Base-by-base conservation (phyloP, 1,140 invertebrate species). In the Drosophila virilis region DNA sequence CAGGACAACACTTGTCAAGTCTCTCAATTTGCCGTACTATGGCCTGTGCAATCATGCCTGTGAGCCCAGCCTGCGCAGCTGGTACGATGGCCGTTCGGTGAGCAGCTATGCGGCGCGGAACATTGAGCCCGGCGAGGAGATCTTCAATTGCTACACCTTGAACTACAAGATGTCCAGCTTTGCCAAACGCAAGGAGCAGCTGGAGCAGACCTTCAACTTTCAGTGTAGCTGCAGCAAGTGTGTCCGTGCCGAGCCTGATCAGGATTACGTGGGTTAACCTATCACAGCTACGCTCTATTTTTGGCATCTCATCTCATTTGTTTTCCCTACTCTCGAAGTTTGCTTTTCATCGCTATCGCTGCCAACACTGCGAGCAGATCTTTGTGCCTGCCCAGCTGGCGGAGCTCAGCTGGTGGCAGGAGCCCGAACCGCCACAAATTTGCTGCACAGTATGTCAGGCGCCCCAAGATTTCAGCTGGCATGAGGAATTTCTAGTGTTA, bases 21-120 rank as follows among this genome's bases (percentile, higher is more conserved):
- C 83, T n/a, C 66, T 90, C 6, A 91, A 91, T 71, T 46, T 91
- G n/a, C 90, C 90, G 1, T 61, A 83, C 48, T 52, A 90, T 4
- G 90, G 86, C 28, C 57, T 90, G 2, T 90, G 77, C 42, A 91
- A 91, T 65, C 90, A 91, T 55, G 15, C 80, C 37, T 91, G 90
- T 60, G 43, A 22, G 0, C 71, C 83, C 12, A 74, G 70, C 0
- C 69, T 91, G 15, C 51, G 57, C 7, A 77, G 68, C 6, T 61
- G 68, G 42, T 85, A 80, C 35, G 79, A 88, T 33, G 90, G 90
- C 0, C 57, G 74, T 6, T 51, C 32, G 17, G 69, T 79, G 0
- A 65, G 55, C n/a, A 75, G 71, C 37, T 78, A 59, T 57, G 75
- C 90, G 0, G 13, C 13, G 2, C 37, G 8, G 1, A 3, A 68